Evolutionary conservation across 2,113 vertebrate species (phyloP), one percentile per base, ranked within the genome.

Genomic region (Octodon degus): DNA sequence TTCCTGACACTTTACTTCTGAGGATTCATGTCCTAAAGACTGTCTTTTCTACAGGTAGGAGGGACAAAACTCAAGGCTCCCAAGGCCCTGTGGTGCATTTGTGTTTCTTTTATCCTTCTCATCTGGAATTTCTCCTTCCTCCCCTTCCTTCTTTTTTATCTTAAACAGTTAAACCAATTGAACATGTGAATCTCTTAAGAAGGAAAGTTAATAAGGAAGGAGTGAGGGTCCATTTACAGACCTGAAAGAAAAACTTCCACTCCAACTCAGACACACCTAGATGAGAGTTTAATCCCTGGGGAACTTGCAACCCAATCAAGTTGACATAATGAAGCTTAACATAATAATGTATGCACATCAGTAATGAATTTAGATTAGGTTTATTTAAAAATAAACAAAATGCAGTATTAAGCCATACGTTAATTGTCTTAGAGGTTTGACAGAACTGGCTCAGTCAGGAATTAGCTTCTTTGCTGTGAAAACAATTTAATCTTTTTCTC

Each of bases 361-460:
- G 70, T 77, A 84, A 84, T 81, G 86, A 93, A 68, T 60, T 8
- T 40, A 86, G 6, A 60, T 58, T 27, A 72, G 2, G 22, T 92
- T 92, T 95, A 37, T 92, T 25, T 9, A 63, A 84, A 80, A 86
- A 60, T 2, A 96, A 90, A 63, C 30, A 25, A 43, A 86, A 37
- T 74, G 25, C 10, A 74, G 2, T 50, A 20, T 77, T 83, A 53
- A 67, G 14, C 17, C 11, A 47, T 37, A 82, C 1, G 47, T 63
- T 76, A 63, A 40, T 93, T 92, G 27, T 7, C 32, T 90, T 77
- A 87, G 30, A 85, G 22, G 8, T 72, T 3, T 58, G 37, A 24
- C 25, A 80, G 20, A 65, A 65, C 84, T 96, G 81, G 30, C 9
- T 17, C 32, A 1, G 7, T 27, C 7, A 82, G 17, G 9, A 86